Evolutionary conservation across 1,140 invertebrate species (phyloP), one percentile per base, ranked within the genome.

Genomic region (Drosophila yakuba): DNA sequence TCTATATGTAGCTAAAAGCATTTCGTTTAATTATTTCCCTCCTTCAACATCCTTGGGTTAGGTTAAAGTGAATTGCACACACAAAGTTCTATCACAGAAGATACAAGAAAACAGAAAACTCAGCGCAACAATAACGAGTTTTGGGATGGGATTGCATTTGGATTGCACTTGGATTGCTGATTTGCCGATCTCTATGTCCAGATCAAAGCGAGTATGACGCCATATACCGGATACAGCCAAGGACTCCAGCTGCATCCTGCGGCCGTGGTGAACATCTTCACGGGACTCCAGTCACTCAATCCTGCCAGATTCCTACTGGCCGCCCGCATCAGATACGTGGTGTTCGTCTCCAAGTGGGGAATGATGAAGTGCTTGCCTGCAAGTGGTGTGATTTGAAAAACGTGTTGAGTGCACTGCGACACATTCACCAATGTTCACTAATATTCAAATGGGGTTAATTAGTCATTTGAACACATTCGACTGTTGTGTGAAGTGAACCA

Each of bases 271-370:
- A 91, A 92, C 20, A 57, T 78, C 61, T 77, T 85, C 35, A 91
- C 84, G 15, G 51, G 56, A 35, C 84, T 90, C 84, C 83, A 93
- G 54, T 93, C 92, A 54, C 92, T 92, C 10, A 93, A 57, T 5
- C 93, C 93, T 7, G 93, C 93, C 38, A 86, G 68, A 81, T 93
- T 93, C 4, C 80, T 63, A 4, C 93, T 91, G 56, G 93, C 92
- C 5, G 90, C 93, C 8, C 93, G 72, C 64, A 93, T 84, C 14
- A 88, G 66, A 64, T 93, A 93, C 4, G 78, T 84, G 15, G 93
- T 93, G 59, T 93, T 91, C 3, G 68, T 74, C 47, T 81, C 39
- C 6, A 93, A 62, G 36, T 86, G 71, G 0, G 83, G 73, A 12
- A 93, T 76, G 6, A 92, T 60, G 51, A 92, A 93, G n/a, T 86